phyloP scores from a whole-genome alignment of 1,140 invertebrate species.

The Globodera ellingtonae region DNA sequence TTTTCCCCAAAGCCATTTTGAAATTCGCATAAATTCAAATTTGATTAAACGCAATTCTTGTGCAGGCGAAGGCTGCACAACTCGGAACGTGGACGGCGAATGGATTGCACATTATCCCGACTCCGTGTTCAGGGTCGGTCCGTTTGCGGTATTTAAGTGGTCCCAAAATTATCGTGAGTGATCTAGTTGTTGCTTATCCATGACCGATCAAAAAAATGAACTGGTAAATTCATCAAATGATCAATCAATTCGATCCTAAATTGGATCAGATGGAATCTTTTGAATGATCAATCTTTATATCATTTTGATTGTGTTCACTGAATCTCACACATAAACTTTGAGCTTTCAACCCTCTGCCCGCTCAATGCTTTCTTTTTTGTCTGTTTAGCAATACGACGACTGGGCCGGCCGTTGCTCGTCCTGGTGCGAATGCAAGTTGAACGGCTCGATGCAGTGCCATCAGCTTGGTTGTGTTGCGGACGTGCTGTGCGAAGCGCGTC shows the following conservation, averaged over 20 bases:
- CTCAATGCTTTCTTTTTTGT: not conserved
- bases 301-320: not conserved
- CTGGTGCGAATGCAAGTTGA: constrained; percentile 57
- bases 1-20: no score
- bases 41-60: no score
- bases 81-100: constrained; percentile 55
- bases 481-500: constrained; percentile 47
- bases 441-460: constrained; percentile 53
- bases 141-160: no score
- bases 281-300: no score
- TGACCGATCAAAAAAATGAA: no score
- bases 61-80: constrained; percentile 45
- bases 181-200: no score
- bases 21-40: no score
- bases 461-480: constrained; percentile 53
- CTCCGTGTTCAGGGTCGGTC: constrained; percentile 49
- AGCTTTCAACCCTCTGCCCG: not conserved
- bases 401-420: constrained; percentile 60
- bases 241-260: no score
- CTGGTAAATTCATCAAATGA: no score
- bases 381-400: constrained; percentile 55
- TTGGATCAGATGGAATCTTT: no score
- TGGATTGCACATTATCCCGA: constrained; percentile 57
- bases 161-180: no score
- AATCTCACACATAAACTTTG: not conserved